Conservation (phyloP, 2,888 invertebrate species). For the Mechanitis mazaeus region DNA sequence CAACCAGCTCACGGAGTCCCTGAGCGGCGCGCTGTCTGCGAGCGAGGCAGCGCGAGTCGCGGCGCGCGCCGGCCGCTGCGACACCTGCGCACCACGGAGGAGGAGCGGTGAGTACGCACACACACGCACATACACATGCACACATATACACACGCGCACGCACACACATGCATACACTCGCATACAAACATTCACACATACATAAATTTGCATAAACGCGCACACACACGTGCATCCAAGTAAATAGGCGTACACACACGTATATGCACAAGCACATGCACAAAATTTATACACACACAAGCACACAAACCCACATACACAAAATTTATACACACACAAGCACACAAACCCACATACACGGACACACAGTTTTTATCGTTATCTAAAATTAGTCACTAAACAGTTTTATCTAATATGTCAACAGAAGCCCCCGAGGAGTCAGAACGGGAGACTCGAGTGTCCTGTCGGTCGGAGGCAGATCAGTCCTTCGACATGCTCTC, state of each 20-base stretch:
- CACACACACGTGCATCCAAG: too few relatives aligned
- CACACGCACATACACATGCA: neutral
- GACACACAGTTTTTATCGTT: neutral
- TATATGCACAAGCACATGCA: too few relatives aligned
- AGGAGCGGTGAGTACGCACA: constrained; percentile 5
- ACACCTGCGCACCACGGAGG: constrained; percentile 33
- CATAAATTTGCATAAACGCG: too few relatives aligned
- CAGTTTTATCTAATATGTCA: neutral
- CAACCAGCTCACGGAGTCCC: constrained; percentile 51
- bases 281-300: neutral
- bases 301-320: neutral
- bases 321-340: neutral
- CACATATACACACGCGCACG: neutral
- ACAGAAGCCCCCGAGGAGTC: constrained; percentile 9
- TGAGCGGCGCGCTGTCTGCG: constrained; percentile 48
- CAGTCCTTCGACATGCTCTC: constrained; percentile 39
- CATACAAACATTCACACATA: too few relatives aligned
- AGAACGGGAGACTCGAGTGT: constrained; percentile 21
- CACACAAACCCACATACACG: neutral
- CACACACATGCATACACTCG: too few relatives aligned
- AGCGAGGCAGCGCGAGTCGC: constrained; percentile 45
- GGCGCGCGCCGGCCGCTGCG: constrained; percentile 49
- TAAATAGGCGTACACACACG: too few relatives aligned
- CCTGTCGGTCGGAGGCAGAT: constrained; percentile 31
- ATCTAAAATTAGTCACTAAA: neutral